Base-by-base conservation (phyloP, 2,113 vertebrate species). In the Pseudonaja textilis region DNA sequence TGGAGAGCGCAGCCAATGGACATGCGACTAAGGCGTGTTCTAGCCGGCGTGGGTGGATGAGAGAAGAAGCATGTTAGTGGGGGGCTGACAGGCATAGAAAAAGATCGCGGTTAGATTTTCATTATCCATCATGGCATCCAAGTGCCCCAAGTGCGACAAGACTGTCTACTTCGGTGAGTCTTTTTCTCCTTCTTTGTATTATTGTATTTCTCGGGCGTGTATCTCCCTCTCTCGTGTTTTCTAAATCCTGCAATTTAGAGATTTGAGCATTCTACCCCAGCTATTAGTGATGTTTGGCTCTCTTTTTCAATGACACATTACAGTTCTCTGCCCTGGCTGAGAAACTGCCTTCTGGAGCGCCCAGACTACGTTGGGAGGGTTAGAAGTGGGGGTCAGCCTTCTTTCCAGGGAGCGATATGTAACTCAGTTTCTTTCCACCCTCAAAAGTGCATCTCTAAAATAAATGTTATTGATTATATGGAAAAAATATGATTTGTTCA, bases 141-240 rank as follows among this genome's bases (percentile, higher is more conserved):
- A 99, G 96, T 99, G 99, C 94, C 99, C 99, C 85, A 99, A 99
- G 97, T 99, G 99, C 96, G 98, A 99, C 57, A 99, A 99, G 97
- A 98, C 98, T 52, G 99, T 99, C 91, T 99, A 99, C 96, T 99
- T 99, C 93, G 99, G 99, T 99, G 95, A 98, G 98, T 97, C 39
- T 89, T 50, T 54, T 8, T 3, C 1, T 45, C 85, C 57, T 57
- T 12, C 34, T 52, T 26, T 25, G 18, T 39, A 14, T 47, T 56
- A 20, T 39, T 47, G 16, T 39, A 81, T 59, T 56, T 42, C 25
- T 20, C 55, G 52, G 45, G 11, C 6, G 1, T 61, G 16, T 20
- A 26, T 18, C 20, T 64, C 57, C 23, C 23, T 18, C 12, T 42
- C 12, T 25, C 16, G 88, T 10, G 88, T 42, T 81, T 81, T 39